These are phyloP conservation scores for Drepana arcuata DNA, from an alignment of 1,140 invertebrate species.

Conservation along the genomic window DNA sequence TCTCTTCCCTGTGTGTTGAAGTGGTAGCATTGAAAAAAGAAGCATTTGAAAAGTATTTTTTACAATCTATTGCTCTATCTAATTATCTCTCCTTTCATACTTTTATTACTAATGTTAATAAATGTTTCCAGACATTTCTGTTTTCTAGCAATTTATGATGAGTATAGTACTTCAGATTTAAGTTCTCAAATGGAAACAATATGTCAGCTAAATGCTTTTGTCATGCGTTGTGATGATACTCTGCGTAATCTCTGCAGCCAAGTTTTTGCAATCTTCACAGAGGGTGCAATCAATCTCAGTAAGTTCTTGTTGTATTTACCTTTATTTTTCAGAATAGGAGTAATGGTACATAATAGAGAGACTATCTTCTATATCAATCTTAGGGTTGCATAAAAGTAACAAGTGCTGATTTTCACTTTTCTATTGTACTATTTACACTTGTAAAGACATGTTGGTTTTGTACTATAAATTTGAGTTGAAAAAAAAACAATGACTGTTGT, in stretches of 20 bases:
- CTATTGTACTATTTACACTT: no score
- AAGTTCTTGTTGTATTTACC: slow-evolving; percentile 49
- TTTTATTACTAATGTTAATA: slow-evolving; percentile 1
- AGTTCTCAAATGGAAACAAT: slow-evolving; percentile 69
- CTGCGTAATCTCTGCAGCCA: slow-evolving; percentile 78
- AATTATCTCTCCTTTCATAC: slow-evolving; percentile 2
- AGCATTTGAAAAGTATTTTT: slow-evolving; percentile 76
- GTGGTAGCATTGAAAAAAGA: slow-evolving; percentile 79
- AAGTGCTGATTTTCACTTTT: no score
- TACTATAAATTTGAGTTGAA: no score
- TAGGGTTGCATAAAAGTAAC: no score
- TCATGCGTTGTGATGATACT: slow-evolving; percentile 78
- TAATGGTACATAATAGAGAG: no score
- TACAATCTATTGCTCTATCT: background rate
- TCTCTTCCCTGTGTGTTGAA: slow-evolving; percentile 85
- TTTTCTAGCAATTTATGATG: slow-evolving; percentile 58
- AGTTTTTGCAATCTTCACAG: slow-evolving; percentile 74
- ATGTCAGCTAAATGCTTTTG: slow-evolving; percentile 78
- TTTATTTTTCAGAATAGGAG: slow-evolving; percentile 15
- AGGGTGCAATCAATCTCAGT: slow-evolving; percentile 65
- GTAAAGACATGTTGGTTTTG: no score
- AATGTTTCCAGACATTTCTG: slow-evolving; percentile 55
- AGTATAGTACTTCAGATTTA: slow-evolving; percentile 43
- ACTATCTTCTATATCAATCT: no score
- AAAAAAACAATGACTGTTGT: no score